These are phyloP conservation scores for Psettodes erumei DNA, from an alignment of 2,113 vertebrate species.

Conservation along the genomic window DNA sequence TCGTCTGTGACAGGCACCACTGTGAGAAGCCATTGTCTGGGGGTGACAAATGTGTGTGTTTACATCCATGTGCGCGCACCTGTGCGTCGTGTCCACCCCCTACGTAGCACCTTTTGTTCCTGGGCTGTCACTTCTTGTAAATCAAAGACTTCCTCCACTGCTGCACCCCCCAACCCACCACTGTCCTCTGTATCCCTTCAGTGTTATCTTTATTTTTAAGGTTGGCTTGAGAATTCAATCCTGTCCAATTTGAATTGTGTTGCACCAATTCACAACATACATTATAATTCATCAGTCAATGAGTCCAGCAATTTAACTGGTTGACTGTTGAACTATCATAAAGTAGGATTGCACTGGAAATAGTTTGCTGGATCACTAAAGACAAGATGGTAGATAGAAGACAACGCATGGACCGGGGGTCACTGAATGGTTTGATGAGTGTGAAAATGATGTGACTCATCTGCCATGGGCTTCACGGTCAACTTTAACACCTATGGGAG, in stretches of 20 bases:
- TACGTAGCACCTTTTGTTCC: constrained; percentile 23
- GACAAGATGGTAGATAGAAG: too few relatives aligned
- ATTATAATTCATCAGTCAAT: not conserved
- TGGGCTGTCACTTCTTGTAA: constrained; percentile 14
- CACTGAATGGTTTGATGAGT: too few relatives aligned
- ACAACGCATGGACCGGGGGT: too few relatives aligned
- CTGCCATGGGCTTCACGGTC: not conserved
- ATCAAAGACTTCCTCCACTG: constrained; percentile 24
- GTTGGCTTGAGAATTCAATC: too few relatives aligned
- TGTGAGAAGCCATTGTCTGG: constrained; percentile 13
- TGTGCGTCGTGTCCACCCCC: constrained; percentile 15
- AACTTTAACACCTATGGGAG: not conserved
- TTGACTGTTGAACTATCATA: too few relatives aligned
- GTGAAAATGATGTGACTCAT: too few relatives aligned
- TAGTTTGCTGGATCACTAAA: not conserved
- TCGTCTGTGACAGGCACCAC: not conserved
- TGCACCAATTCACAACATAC: too few relatives aligned
- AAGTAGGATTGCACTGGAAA: not conserved
- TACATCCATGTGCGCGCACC: not conserved
- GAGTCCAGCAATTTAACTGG: not conserved
- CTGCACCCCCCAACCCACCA: not conserved
- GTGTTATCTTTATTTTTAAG: too few relatives aligned
- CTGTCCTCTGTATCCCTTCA: not conserved
- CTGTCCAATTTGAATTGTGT: too few relatives aligned
- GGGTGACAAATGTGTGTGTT: constrained; percentile 12